Conservation (phyloP, 2,797 vertebrate species). For the Melanotaenia parkinsoni region DNA sequence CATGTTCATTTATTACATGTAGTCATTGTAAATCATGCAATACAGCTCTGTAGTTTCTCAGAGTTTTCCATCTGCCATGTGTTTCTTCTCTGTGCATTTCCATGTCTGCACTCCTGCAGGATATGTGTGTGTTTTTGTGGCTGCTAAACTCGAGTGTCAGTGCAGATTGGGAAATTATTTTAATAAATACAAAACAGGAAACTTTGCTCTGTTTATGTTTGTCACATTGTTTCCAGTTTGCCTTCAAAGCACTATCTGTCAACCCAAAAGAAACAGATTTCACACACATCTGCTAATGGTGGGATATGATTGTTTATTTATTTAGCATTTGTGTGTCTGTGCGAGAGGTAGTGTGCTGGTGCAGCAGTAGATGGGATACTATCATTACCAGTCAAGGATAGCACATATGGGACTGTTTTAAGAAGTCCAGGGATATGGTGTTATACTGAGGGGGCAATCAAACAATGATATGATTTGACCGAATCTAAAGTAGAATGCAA, state of each 20-base stretch:
- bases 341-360: slow-evolving; percentile 22
- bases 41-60: slow-evolving; percentile 54
- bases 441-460: slow-evolving; percentile 37
- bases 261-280: slow-evolving; percentile 58
- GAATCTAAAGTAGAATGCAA: slow-evolving; percentile 11
- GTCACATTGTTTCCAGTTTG: slow-evolving; percentile 42
- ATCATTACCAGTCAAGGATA: slow-evolving; percentile 25
- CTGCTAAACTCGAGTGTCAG: slow-evolving; percentile 1
- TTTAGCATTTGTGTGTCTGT: slow-evolving; percentile 47
- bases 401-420: slow-evolving; percentile 42
- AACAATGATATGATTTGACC: slow-evolving; percentile 32
- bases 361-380: slow-evolving; percentile 24
- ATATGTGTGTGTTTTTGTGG: slow-evolving; percentile 34
- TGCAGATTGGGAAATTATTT: slow-evolving; percentile 44
- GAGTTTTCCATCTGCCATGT: slow-evolving; percentile 66
- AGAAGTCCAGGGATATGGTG: slow-evolving; percentile 40
- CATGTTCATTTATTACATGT: slow-evolving; percentile 74
- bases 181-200: slow-evolving; percentile 59
- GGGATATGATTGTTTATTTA: slow-evolving; percentile 58
- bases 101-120: slow-evolving; percentile 25
- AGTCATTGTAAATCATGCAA: slow-evolving; percentile 71
- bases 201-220: slow-evolving; percentile 36
- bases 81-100: slow-evolving; percentile 52
- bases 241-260: slow-evolving; percentile 39
- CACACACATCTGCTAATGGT: slow-evolving; percentile 70